Evolutionary conservation across 2,888 invertebrate species (phyloP), one percentile per base, ranked within the genome.

Genomic region (Synanthedon formicaeformis): DNA sequence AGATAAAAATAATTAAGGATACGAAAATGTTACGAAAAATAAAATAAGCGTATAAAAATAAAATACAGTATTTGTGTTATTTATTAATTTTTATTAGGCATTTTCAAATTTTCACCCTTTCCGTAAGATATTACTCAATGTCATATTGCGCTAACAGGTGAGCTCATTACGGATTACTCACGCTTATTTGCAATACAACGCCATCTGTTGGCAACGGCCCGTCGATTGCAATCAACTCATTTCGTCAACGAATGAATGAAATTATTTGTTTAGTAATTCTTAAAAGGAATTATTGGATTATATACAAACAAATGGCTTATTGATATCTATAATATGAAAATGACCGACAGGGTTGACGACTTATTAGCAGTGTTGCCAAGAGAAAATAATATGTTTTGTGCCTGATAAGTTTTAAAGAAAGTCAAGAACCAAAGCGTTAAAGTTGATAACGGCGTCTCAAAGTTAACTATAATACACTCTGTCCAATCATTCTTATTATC

Each of bases 111-210:
- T 45, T 10, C 45, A 45, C 45, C 45, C 13, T 18, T 14, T 14
- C 12, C 18, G 27, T 52, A 49, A 52, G 58, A 41, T 60, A 71
- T 68, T 61, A 69, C 58, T 71, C 68, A 72, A 64, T 58, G 72
- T 73, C 66, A 62, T 60, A 57, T 55, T 34, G 34, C 34, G 18
- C 53, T 56, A 62, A 71, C 84, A 86, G 85, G 85, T 85, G 83
- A 83, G 75, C 73, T 75, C 70, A 80, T 82, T 82, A 82, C 57
- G 73, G 78, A 83, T 84, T 82, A 81, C 71, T 67, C 69, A 75
- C 79, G 81, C 69, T 75, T 71, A 79, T 80, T 81, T 75, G 72
- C 68, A 61, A 64, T 61, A 57, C 63, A 73, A 60, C 78, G 73
- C 81, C 83, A 83, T 84, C 84, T 84, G 84, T 76, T 68, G 71